Percentiles rank a stretch among this genome's conserved stretches.
Conservation (phyloP, 1,140 invertebrate species). For the Bradynema listronoti region DNA sequence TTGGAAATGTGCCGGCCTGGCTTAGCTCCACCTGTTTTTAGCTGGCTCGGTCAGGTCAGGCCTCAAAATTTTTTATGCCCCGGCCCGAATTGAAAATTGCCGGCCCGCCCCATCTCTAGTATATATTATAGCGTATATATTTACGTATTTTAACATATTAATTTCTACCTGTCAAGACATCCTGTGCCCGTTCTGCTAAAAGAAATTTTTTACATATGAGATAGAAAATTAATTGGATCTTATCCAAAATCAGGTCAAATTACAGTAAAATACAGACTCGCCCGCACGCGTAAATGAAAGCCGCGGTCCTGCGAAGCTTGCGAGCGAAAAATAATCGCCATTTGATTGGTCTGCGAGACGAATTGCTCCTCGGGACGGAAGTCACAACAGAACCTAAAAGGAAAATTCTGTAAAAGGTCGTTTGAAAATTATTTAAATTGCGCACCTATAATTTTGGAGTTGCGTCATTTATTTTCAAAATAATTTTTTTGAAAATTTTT, state of each 20-base stretch:
- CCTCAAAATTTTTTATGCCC: too few relatives aligned
- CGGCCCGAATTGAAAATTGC: too few relatives aligned
- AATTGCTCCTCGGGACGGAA: slow-evolving; percentile 37
- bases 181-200: not conserved
- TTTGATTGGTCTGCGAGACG: slow-evolving; percentile 39
- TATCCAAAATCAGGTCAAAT: not conserved
- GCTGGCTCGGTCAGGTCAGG: too few relatives aligned
- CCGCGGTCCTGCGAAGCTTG: slow-evolving; percentile 40
- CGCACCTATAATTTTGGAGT: too few relatives aligned
- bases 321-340: slow-evolving; percentile 49
- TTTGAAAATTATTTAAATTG: too few relatives aligned
- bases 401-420: not conserved
- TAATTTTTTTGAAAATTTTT: too few relatives aligned
- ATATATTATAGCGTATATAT: not conserved
- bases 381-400: slow-evolving; percentile 43
- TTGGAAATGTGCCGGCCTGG: not conserved
- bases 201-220: not conserved
- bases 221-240: not conserved
- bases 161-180: not conserved
- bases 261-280: slow-evolving; percentile 31
- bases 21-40: not conserved
- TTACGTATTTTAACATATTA: not conserved
- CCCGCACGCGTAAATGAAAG: slow-evolving; percentile 39
- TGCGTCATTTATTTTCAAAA: too few relatives aligned
- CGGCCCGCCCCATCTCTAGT: too few relatives aligned